Percentiles rank a stretch among this genome's conserved stretches.
Evolutionary conservation across 2,888 invertebrate species (phyloP).

Genomic region (Azorinus chamasolen): DNA sequence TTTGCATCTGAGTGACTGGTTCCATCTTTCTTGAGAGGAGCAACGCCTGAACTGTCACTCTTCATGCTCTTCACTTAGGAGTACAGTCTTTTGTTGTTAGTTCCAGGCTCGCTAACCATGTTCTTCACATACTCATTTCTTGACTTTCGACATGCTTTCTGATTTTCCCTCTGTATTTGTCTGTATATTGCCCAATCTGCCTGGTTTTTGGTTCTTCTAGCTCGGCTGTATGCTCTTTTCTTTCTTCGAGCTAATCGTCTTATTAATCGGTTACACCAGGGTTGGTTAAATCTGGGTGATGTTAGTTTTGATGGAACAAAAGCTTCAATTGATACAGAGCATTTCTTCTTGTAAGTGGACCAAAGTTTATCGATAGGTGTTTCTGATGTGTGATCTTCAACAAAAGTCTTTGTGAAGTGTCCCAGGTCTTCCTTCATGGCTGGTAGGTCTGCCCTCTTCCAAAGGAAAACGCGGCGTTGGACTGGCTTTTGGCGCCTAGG

Average conservation of each 20-base stretch:
- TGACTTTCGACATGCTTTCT: constrained; percentile 9
- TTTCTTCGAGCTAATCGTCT: constrained; percentile 14
- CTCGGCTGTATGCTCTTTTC: constrained; percentile 24
- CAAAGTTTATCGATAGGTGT: constrained; percentile 13
- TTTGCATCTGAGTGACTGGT: constrained; percentile 8
- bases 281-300: constrained; percentile 1
- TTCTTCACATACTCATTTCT: no score
- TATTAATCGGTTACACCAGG: constrained; percentile 10
- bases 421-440: constrained; percentile 16
- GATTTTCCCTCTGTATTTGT: constrained; percentile 9
- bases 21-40: constrained; percentile 16
- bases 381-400: background rate
- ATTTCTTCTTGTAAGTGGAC: constrained; percentile 10
- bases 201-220: background rate
- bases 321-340: background rate
- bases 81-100: no score
- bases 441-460: constrained; percentile 23
- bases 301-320: constrained; percentile 24
- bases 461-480: constrained; percentile 11
- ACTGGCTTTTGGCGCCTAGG: constrained; percentile 32
- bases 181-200: constrained; percentile 4
- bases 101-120: no score
- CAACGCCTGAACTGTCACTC: constrained; percentile 12
- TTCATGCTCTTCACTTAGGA: constrained; percentile 12
- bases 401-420: constrained; percentile 10